Evolutionary conservation across 2,797 vertebrate species (phyloP).

Genomic region (Pristis pectinata): DNA sequence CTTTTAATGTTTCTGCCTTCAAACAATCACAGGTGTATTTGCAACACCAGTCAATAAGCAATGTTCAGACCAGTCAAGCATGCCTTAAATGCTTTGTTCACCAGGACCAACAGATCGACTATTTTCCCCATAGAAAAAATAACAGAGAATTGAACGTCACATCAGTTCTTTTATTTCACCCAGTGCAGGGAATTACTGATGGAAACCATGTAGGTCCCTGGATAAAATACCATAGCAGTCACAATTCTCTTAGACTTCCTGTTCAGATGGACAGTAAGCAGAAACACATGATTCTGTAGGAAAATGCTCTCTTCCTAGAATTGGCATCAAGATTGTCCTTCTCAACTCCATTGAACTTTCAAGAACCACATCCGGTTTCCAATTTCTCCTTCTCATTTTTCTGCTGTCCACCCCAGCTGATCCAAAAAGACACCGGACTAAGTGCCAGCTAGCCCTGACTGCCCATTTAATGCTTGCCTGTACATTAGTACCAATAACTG

Average conservation of each 20-base stretch:
- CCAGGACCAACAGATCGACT: background rate
- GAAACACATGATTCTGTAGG: background rate
- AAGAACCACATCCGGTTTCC: background rate
- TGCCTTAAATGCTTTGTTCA: background rate
- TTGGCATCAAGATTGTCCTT: background rate
- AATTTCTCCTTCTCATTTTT: background rate
- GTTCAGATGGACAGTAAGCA: background rate
- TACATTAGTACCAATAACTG: background rate
- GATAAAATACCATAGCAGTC: background rate
- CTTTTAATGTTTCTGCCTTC: background rate
- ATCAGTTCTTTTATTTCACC: background rate
- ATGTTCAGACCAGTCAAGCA: background rate
- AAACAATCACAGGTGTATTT: background rate
- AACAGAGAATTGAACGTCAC: background rate
- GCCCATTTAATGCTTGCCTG: background rate
- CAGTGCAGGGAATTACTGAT: background rate
- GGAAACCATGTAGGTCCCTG: background rate
- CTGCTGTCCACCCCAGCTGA: background rate
- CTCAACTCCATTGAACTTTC: background rate
- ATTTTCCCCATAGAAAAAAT: slow-evolving; percentile 8
- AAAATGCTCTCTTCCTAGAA: background rate
- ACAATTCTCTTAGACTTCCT: background rate
- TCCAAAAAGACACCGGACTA: background rate
- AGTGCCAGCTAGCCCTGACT: background rate
- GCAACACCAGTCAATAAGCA: background rate